phyloP scores from a whole-genome alignment of 2,797 vertebrate genomes.

The Ptychadena robeensis region DNA sequence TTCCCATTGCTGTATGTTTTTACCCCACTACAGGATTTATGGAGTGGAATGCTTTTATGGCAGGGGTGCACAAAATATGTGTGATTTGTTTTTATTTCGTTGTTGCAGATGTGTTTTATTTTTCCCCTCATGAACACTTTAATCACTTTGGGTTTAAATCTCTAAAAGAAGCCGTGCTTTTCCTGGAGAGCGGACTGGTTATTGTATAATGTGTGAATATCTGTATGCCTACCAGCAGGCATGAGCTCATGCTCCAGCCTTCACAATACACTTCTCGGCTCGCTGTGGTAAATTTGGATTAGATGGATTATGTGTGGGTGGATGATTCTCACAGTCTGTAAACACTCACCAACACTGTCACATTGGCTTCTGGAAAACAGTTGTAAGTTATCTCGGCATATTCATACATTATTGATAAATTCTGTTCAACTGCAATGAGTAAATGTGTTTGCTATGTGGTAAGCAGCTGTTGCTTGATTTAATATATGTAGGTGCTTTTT shows the following conservation, averaged over 20 bases:
- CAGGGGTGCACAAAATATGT: too few relatives aligned
- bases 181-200: neutral
- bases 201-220: neutral
- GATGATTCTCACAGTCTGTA: slow-evolving; percentile 70
- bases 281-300: slow-evolving; percentile 1
- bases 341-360: slow-evolving; percentile 67
- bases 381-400: slow-evolving; percentile 64
- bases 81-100: too few relatives aligned
- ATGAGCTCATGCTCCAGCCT: neutral
- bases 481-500: neutral
- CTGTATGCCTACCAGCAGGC: neutral
- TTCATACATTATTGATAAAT: slow-evolving; percentile 72
- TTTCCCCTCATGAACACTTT: too few relatives aligned
- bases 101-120: too few relatives aligned
- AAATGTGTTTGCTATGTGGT: neutral
- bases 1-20: too few relatives aligned
- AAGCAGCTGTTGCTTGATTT: slow-evolving; percentile 21
- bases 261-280: neutral
- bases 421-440: neutral
- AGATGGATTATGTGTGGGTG: slow-evolving; percentile 63
- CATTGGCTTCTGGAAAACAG: slow-evolving; percentile 70
- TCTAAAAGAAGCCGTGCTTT: neutral
- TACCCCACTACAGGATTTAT: too few relatives aligned
- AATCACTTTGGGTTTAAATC: neutral
- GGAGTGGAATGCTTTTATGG: too few relatives aligned